Evolutionary conservation across 2,797 vertebrate species (phyloP).

Genomic region (Trichosurus vulpecula): DNA sequence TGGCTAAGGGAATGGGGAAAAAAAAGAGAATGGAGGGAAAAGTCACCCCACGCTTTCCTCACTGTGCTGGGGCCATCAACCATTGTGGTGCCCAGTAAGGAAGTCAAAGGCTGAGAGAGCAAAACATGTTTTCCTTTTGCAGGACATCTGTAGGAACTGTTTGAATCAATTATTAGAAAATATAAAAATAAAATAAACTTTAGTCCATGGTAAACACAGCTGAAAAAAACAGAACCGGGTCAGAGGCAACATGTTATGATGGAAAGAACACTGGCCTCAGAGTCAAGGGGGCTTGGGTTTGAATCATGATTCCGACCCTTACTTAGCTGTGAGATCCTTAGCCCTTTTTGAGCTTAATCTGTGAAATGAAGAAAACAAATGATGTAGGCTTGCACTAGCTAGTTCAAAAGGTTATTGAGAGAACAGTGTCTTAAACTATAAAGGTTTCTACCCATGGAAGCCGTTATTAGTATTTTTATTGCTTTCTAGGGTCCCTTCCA

Average conservation of each 20-base stretch:
- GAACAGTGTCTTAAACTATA: neutral
- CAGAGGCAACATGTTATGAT: slow-evolving; percentile 39
- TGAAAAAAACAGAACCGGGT: slow-evolving; percentile 72
- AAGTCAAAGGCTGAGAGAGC: slow-evolving; percentile 87
- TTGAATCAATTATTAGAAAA: slow-evolving; percentile 79
- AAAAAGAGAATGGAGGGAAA: slow-evolving; percentile 72
- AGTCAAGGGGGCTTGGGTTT: neutral
- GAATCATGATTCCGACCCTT: neutral
- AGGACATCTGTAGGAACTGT: slow-evolving; percentile 87
- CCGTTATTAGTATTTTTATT: neutral
- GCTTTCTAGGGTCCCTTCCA: neutral
- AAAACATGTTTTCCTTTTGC: slow-evolving; percentile 96
- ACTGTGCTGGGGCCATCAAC: slow-evolving; percentile 66
- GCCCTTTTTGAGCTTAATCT: neutral
- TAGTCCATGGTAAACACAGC: slow-evolving; percentile 66
- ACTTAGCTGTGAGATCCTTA: neutral
- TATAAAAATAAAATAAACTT: slow-evolving; percentile 77
- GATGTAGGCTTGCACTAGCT: neutral
- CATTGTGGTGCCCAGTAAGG: slow-evolving; percentile 85
- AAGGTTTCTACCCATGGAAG: neutral
- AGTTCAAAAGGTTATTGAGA: neutral
- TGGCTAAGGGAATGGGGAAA: slow-evolving; percentile 74
- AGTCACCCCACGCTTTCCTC: slow-evolving; percentile 79
- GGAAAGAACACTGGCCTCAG: neutral
- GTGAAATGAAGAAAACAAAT: neutral